Base-by-base conservation (phyloP, 2,888 invertebrate species). In the Bombyx huttoni region DNA sequence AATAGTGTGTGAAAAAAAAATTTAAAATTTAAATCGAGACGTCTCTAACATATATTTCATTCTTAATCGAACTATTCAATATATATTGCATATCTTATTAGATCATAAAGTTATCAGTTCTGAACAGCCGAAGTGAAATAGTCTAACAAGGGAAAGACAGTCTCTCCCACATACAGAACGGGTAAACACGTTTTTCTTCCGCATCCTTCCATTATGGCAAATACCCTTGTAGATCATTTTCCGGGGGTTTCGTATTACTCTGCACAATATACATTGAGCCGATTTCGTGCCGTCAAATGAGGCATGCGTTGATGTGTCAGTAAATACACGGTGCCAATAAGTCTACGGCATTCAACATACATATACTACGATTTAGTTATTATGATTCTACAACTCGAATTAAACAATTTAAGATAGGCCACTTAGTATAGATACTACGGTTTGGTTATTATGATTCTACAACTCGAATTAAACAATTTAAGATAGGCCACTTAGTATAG, bases 261-360 rank as follows among this genome's bases (percentile, higher is more conserved):
- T 49, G 33, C 47, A 51, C 47, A 47, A 51, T 47, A 51, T 51
- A 51, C 34, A 46, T 46, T 46, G 46, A 50, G 50, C 50, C 50
- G 50, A 52, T 50, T 52, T 55, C 53, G 54, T 13, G 48, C 54
- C 55, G 56, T 59, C 56, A 56, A 53, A 56, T 47, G 51, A 58
- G 54, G 52, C 49, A 49, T 51, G 56, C 57, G 57, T 58, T 60
- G 58, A 62, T 58, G 56, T 61, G 58, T 62, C 60, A 60, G 60
- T 58, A 58, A 56, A 56, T 54, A 58, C 49, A 56, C 48, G 55
- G 56, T 59, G 63, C 64, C 63, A 63, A 61, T 51, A 52, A 53
- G 55, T 58, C 54, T 56, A 24, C 14, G 52, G 49, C 34, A 24
- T 24, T 24, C 24, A 24, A 7, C 3, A 8, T 3, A 40, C 9